phyloP scores from a whole-genome alignment of 2,113 vertebrate species.

The Petrocephalus microphthalmus region DNA sequence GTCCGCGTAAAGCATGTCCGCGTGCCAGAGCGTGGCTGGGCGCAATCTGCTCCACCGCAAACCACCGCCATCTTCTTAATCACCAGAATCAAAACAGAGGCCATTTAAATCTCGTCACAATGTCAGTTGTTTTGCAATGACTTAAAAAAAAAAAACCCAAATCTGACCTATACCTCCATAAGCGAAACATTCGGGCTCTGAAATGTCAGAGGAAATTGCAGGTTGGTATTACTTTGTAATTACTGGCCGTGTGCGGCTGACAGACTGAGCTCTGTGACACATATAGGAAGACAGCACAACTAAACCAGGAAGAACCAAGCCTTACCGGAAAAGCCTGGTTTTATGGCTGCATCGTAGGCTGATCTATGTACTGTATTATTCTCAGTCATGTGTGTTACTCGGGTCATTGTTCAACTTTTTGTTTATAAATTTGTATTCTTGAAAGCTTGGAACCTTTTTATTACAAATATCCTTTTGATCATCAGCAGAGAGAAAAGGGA shows the following conservation, averaged over 20 bases:
- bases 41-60: background rate
- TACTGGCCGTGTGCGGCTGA: background rate
- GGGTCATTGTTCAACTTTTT: background rate
- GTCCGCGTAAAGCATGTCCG: background rate
- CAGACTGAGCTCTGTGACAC: background rate
- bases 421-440: background rate
- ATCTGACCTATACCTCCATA: background rate
- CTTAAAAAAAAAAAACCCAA: background rate
- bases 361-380: background rate
- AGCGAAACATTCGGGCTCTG: background rate
- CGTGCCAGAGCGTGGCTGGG: background rate
- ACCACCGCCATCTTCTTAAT: background rate
- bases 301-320: background rate
- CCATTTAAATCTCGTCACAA: background rate
- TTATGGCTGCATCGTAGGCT: background rate
- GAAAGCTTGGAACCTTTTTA: background rate
- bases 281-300: background rate
- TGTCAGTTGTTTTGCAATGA: conserved; percentile 6
- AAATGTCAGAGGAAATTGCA: background rate
- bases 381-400: background rate
- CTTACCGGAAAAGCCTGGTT: background rate
- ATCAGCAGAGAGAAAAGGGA: background rate
- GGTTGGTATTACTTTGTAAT: background rate
- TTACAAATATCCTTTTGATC: background rate
- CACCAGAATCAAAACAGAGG: background rate